Evolutionary conservation across 2,888 invertebrate species (phyloP), one percentile per base, ranked within the genome.

Genomic region (Epistrophe grossulariae): DNA sequence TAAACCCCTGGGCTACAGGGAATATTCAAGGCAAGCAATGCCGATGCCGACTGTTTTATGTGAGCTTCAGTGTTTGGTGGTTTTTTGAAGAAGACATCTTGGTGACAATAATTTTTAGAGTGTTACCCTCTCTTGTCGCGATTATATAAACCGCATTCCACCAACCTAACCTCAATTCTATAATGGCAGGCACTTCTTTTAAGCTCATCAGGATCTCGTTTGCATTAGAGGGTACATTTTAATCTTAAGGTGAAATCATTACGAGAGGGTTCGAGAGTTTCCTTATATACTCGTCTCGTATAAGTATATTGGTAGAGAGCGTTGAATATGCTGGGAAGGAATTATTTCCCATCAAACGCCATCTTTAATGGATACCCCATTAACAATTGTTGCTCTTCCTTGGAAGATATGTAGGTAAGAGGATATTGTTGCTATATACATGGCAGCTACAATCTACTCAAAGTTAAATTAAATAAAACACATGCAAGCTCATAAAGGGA

Each of bases 401-500:
- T 8, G 10, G 9, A n/a, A n/a, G n/a, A n/a, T n/a, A n/a, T 15
- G 1, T 0, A 9, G 8, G 8, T n/a, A 28, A 52, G 13, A 28
- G 28, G 52, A 13, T 2, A 6, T 15, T 48, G 31, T 8, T 28
- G 43, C 52, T 79, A 43, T 52, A 24, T 24, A 24, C 24, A 24
- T 24, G 3, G 24, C 62, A 72, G 81, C 81, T 81, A 78, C 73
- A 68, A 72, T 85, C 81, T 81, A 78, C 73, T 74, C 70, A 82
- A 85, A 85, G 81, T 72, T 79, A 85, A 85, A 85, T 85, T 79
- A 85, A 85, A 82, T 85, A 85, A 81, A 82, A 85, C 81, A 85
- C 82, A 85, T 85, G 78, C 64, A 74, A 85, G 78, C 74, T 71
- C 78, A 82, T 85, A 85, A 82, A 78, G 64, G 74, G 43, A 81